Conservation (phyloP, 2,797 vertebrate species). For the Hydrolagus colliei region DNA sequence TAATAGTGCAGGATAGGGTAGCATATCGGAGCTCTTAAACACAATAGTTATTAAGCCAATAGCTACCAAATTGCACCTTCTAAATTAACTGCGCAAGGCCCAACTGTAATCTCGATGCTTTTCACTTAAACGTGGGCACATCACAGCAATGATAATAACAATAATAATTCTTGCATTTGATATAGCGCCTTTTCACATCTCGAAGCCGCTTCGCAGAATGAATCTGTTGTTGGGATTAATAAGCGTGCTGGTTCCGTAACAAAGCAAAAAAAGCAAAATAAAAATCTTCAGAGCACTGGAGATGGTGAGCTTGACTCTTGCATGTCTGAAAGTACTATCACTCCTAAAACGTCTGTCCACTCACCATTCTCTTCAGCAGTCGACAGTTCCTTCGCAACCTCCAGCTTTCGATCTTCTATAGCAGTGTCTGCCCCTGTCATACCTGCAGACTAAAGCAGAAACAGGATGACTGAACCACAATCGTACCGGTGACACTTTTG, state of each 20-base stretch:
- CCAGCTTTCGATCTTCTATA: constrained; percentile 68
- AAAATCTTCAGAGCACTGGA: constrained; percentile 38
- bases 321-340: constrained; percentile 4
- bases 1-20: no score
- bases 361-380: constrained; percentile 67
- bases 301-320: constrained; percentile 7
- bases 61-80: no score
- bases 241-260: constrained; percentile 14
- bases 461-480: neutral
- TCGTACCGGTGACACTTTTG: no score
- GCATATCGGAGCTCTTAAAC: no score
- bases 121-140: no score
- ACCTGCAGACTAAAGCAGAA: constrained; percentile 60
- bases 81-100: no score
- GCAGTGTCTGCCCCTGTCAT: constrained; percentile 67
- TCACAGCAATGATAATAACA: no score
- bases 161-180: no score
- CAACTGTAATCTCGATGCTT: no score
- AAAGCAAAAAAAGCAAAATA: constrained; percentile 27
- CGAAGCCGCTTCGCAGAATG: no score
- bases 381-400: constrained; percentile 63
- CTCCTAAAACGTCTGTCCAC: constrained; percentile 37
- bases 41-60: no score
- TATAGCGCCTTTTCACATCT: no score
- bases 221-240: neutral